Evolutionary conservation across 2,797 vertebrate species (phyloP).

Genomic region (Trematomus bernacchii): DNA sequence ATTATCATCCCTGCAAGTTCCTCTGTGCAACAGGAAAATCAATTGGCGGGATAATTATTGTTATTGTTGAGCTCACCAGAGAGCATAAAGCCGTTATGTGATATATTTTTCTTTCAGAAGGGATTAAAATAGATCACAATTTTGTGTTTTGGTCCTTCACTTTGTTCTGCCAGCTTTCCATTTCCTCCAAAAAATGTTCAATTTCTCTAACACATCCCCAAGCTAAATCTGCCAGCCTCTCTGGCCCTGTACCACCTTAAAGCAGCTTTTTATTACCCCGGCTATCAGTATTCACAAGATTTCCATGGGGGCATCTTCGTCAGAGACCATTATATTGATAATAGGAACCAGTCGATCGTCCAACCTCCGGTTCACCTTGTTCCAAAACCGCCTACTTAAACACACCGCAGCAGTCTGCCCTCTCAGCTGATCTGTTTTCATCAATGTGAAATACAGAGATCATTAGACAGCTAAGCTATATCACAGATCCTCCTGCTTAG

Average conservation of each 20-base stretch:
- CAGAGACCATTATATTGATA: slow-evolving; percentile 71
- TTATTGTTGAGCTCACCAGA: slow-evolving; percentile 17
- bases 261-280: slow-evolving; percentile 45
- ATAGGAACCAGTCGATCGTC: slow-evolving; percentile 67
- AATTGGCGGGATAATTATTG: background rate
- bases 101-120: background rate
- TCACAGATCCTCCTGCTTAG: slow-evolving; percentile 70
- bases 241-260: slow-evolving; percentile 28
- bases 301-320: slow-evolving; percentile 73
- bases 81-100: background rate
- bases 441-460: slow-evolving; percentile 81
- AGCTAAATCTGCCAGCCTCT: slow-evolving; percentile 15
- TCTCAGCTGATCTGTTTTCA: slow-evolving; percentile 83
- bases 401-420: slow-evolving; percentile 70
- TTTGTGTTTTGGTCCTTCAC: slow-evolving; percentile 1
- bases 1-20: background rate
- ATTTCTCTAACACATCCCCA: slow-evolving; percentile 17
- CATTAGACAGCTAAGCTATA: slow-evolving; percentile 82
- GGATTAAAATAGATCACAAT: slow-evolving; percentile 6
- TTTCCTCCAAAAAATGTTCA: slow-evolving; percentile 10
- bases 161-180: background rate
- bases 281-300: slow-evolving; percentile 50
- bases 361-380: slow-evolving; percentile 78
- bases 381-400: slow-evolving; percentile 81
- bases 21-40: slow-evolving; percentile 6